A percentile compares a stretch with the other conserved stretches of the same genome.
Evolutionary conservation across 2,888 invertebrate species (phyloP).

Genomic region (Polyommatus icarus): DNA sequence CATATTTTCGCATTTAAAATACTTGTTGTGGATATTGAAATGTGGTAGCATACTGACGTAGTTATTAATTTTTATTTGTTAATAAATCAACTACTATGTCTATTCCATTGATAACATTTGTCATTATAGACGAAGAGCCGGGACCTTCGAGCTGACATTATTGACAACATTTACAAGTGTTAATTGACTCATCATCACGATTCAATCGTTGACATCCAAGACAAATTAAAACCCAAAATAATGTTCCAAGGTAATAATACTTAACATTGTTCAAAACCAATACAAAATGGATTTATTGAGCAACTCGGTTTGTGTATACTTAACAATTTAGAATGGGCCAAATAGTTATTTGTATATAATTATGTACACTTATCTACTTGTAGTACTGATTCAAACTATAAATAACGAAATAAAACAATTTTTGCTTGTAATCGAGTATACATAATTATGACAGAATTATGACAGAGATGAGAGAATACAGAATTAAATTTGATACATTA

Average conservation of each 20-base stretch:
- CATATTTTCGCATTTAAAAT: too few relatives aligned
- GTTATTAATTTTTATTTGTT: too few relatives aligned
- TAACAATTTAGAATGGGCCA: background rate
- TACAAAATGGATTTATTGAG: background rate
- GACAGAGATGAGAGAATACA: too few relatives aligned
- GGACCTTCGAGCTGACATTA: constrained; percentile 20
- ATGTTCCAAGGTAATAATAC: constrained; percentile 15
- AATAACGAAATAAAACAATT: too few relatives aligned
- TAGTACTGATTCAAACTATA: background rate
- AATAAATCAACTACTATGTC: background rate
- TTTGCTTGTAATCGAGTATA: too few relatives aligned
- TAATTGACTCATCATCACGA: constrained; percentile 24
- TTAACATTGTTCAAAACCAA: constrained; percentile 16
- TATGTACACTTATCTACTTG: background rate
- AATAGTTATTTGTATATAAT: background rate
- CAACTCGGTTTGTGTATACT: background rate
- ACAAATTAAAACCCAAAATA: constrained; percentile 1
- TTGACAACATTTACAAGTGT: constrained; percentile 21
- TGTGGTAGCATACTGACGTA: too few relatives aligned
- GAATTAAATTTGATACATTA: too few relatives aligned
- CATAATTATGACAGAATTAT: too few relatives aligned
- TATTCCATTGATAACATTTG: background rate
- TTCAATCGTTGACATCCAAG: background rate
- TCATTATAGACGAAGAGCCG: background rate
- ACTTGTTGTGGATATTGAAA: too few relatives aligned